These are phyloP conservation scores for Sebastiscus tertius DNA, from an alignment of 2,797 vertebrate genomes.

Conservation along the genomic window DNA sequence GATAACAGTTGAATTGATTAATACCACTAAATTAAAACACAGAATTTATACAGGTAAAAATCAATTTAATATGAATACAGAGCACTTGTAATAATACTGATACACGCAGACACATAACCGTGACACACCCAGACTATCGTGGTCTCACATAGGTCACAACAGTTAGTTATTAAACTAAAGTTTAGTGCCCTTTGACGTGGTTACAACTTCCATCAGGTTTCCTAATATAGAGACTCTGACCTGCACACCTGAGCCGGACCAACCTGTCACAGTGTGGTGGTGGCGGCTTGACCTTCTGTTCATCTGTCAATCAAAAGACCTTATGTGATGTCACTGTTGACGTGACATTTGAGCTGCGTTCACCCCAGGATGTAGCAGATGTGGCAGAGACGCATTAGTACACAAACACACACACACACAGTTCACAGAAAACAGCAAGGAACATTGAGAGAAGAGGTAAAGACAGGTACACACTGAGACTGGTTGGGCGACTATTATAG, in stretches of 20 bases:
- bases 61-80: not conserved
- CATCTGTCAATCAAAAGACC: slow-evolving; percentile 57
- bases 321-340: slow-evolving; percentile 31
- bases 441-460: slow-evolving; percentile 8
- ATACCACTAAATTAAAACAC: not conserved
- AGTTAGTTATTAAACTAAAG: slow-evolving; percentile 36
- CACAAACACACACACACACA: slow-evolving; percentile 4
- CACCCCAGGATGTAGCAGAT: slow-evolving; percentile 53
- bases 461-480: slow-evolving; percentile 25
- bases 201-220: slow-evolving; percentile 47
- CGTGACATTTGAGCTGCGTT: slow-evolving; percentile 31
- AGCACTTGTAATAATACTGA: not conserved
- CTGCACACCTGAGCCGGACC: slow-evolving; percentile 62
- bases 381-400: slow-evolving; percentile 39
- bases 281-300: slow-evolving; percentile 31
- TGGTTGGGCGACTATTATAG: slow-evolving; percentile 17
- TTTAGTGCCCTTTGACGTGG: slow-evolving; percentile 32
- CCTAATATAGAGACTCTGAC: slow-evolving; percentile 38
- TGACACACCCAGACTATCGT: not conserved
- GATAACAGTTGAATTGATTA: no score
- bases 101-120: not conserved
- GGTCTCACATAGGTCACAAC: slow-evolving; percentile 2
- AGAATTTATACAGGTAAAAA: not conserved
- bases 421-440: slow-evolving; percentile 28
- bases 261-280: slow-evolving; percentile 28